These are phyloP conservation scores for Chitala chitala DNA, from an alignment of 2,113 vertebrate species.

Conservation along the genomic window DNA sequence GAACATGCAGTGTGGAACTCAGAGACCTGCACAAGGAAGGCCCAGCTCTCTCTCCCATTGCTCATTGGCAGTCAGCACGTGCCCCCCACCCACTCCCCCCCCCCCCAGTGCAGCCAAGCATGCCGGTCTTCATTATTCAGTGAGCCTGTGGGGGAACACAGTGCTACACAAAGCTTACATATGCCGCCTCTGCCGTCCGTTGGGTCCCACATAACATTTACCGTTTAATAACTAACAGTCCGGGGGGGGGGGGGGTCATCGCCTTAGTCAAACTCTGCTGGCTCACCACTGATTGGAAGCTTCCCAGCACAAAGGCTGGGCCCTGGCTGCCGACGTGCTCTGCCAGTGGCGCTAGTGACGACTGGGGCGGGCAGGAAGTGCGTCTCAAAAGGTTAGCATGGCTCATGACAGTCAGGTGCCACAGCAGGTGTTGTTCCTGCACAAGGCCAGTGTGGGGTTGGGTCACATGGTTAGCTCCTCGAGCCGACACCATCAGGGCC, in stretches of 20 bases:
- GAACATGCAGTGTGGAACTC: too few species aligned
- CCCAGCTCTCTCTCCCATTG: constrained; percentile 2
- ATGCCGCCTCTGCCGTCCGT: constrained; percentile 48
- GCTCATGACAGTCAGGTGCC: too few species aligned
- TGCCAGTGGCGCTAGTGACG: background rate
- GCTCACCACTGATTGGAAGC: constrained; percentile 44
- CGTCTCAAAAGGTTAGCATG: too few species aligned
- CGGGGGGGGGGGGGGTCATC: constrained; percentile 33
- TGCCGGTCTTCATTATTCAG: constrained; percentile 42
- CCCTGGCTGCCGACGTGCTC: constrained; percentile 1
- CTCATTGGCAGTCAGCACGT: constrained; percentile 7
- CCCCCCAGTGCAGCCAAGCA: constrained; percentile 30
- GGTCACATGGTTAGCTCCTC: too few species aligned
- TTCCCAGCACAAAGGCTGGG: constrained; percentile 29
- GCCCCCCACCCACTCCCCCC: constrained; percentile 8
- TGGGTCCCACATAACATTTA: constrained; percentile 49
- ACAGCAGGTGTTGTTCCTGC: too few species aligned
- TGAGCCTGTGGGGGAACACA: constrained; percentile 42
- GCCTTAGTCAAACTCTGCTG: constrained; percentile 45
- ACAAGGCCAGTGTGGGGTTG: too few species aligned
- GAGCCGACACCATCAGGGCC: too few species aligned
- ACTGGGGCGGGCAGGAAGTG: background rate
- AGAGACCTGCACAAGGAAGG: too few species aligned
- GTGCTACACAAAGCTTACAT: constrained; percentile 42
- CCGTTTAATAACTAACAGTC: constrained; percentile 53